These are phyloP conservation scores for Meloidogyne floridensis DNA, from an alignment of 1,140 invertebrate genomes.

Conservation along the genomic window DNA sequence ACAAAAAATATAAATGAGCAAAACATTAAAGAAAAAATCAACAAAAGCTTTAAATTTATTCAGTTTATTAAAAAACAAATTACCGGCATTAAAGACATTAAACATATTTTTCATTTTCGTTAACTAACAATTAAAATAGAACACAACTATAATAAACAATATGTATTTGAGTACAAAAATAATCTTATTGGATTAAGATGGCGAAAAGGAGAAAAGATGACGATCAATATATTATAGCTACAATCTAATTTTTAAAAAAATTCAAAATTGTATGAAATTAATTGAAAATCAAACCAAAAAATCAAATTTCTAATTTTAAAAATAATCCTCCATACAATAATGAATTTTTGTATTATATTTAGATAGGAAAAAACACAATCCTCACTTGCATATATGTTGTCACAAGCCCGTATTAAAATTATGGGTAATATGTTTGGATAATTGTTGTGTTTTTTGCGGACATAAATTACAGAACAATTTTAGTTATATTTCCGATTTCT, in stretches of 20 bases:
- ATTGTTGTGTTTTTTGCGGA: no score
- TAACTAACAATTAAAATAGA: constrained; percentile 5
- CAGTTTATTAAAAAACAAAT: neutral
- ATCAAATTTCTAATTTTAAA: neutral
- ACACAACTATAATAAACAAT: neutral
- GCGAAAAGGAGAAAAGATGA: neutral
- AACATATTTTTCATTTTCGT: neutral
- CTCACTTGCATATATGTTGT: no score
- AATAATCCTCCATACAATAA: no score
- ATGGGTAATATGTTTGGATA: no score
- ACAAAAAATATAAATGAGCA: neutral
- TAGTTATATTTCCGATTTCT: no score
- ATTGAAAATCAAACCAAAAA: neutral
- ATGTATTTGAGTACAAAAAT: neutral
- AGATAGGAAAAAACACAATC: no score
- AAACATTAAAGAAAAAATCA: neutral
- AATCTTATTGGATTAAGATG: neutral
- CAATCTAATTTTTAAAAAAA: neutral
- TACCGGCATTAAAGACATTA: neutral
- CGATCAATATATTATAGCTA: neutral
- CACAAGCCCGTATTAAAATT: no score
- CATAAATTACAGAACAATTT: no score
- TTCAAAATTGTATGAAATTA: neutral
- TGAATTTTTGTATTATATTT: no score
- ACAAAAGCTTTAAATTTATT: neutral